Evolutionary conservation across 35 echinoderm and acorn worm species (phyloP).

Genomic region (Holothuria glaberrima): DNA sequence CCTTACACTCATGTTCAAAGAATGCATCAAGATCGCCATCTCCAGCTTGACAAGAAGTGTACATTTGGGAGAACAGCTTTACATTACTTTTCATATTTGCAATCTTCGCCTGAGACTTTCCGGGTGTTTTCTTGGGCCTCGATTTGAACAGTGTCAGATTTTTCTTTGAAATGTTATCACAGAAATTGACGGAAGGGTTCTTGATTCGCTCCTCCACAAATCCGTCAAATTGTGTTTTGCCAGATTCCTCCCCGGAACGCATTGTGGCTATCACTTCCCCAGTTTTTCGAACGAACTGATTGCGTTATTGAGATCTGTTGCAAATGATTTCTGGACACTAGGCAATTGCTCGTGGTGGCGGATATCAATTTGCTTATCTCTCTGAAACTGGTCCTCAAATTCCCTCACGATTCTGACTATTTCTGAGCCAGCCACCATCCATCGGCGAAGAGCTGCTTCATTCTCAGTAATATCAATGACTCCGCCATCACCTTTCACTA

Average conservation of each 20-base stretch:
- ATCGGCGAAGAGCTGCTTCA: not conserved
- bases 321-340: not conserved
- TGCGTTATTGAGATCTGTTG: slow-evolving; percentile 2
- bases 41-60: not conserved
- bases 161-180: not conserved
- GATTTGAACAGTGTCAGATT: slow-evolving; percentile 4
- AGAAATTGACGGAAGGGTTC: not conserved
- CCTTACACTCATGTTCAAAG: slow-evolving; percentile 50
- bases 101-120: not conserved
- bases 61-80: not conserved
- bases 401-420: not conserved
- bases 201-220: too few species aligned
- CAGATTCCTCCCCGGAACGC: not conserved
- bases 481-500: not conserved
- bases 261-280: slow-evolving; percentile 24
- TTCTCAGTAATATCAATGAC: not conserved
- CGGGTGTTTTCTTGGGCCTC: not conserved
- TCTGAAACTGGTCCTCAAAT: not conserved
- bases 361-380: not conserved
- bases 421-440: not conserved
- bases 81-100: not conserved
- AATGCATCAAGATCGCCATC: slow-evolving; percentile 43
- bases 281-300: slow-evolving; percentile 3
- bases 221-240: not conserved
- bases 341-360: not conserved